Evolutionary conservation across 2,888 invertebrate species (phyloP).

Genomic region (Volucella inflata): DNA sequence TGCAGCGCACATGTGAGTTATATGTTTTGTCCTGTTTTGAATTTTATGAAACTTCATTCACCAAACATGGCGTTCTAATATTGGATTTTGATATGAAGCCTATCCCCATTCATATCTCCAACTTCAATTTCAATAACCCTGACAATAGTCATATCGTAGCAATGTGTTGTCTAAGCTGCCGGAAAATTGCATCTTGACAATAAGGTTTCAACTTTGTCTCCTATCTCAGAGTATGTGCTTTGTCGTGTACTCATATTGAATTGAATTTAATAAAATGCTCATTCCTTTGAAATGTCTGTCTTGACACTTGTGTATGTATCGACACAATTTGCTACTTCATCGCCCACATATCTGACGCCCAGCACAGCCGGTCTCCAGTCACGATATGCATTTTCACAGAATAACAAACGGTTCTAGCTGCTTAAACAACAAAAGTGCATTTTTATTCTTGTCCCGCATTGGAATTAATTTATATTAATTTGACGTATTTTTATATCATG

Average conservation of each 20-base stretch:
- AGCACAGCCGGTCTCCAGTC: slow-evolving; percentile 39
- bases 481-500: slow-evolving; percentile 71
- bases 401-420: slow-evolving; percentile 24
- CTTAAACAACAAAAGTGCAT: neutral
- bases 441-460: slow-evolving; percentile 69
- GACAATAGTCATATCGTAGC: slow-evolving; percentile 26
- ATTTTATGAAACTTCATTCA: slow-evolving; percentile 40
- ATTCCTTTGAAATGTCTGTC: slow-evolving; percentile 56
- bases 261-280: slow-evolving; percentile 56
- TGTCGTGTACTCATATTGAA: slow-evolving; percentile 46
- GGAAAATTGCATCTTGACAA: slow-evolving; percentile 71
- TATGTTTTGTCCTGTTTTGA: slow-evolving; percentile 63
- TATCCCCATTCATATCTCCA: slow-evolving; percentile 16
- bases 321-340: slow-evolving; percentile 70
- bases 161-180: slow-evolving; percentile 70
- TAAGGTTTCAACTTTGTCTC: slow-evolving; percentile 51
- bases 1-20: slow-evolving; percentile 41
- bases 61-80: neutral
- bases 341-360: slow-evolving; percentile 60
- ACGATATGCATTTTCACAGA: slow-evolving; percentile 53
- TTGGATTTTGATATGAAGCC: slow-evolving; percentile 32
- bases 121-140: slow-evolving; percentile 29
- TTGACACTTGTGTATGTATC: slow-evolving; percentile 38
- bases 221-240: slow-evolving; percentile 51
- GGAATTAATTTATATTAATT: slow-evolving; percentile 73